Conservation (phyloP, 2,797 vertebrate genomes). For the Argentina silus region DNA sequence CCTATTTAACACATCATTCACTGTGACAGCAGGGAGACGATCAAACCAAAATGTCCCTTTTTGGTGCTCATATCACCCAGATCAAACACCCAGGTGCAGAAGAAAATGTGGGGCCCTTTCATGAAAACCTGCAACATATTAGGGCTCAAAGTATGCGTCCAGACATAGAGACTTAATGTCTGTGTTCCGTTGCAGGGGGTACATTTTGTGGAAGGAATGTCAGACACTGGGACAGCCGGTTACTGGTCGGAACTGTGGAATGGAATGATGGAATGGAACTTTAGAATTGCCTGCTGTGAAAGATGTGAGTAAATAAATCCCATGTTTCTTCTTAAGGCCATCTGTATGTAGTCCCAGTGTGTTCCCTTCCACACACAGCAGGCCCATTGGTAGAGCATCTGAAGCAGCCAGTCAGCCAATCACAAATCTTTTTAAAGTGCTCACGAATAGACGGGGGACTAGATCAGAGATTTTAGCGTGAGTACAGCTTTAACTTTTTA, state of each 20-base stretch:
- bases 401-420: conserved; percentile 14
- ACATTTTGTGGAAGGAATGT: not conserved
- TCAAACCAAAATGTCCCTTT: not conserved
- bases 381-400: not conserved
- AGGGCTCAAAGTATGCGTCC: not conserved
- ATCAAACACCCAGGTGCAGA: no score
- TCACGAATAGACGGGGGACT: not conserved
- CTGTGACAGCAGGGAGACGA: not conserved
- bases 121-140: conserved; percentile 19
- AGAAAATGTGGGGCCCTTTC: not conserved
- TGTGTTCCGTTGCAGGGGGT: conserved; percentile 1
- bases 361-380: no score
- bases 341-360: not conserved
- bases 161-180: not conserved
- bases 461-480: not conserved
- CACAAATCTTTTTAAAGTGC: conserved; percentile 2
- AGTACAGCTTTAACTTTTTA: conserved; percentile 8
- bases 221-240: not conserved
- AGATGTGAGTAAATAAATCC: not conserved
- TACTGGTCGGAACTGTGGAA: not conserved
- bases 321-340: not conserved
- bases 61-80: not conserved
- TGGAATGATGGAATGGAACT: not conserved
- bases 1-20: not conserved
- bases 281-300: not conserved